These are phyloP conservation scores for Megaceryle alcyon DNA, from an alignment of 2,797 vertebrate species.

Conservation along the genomic window DNA sequence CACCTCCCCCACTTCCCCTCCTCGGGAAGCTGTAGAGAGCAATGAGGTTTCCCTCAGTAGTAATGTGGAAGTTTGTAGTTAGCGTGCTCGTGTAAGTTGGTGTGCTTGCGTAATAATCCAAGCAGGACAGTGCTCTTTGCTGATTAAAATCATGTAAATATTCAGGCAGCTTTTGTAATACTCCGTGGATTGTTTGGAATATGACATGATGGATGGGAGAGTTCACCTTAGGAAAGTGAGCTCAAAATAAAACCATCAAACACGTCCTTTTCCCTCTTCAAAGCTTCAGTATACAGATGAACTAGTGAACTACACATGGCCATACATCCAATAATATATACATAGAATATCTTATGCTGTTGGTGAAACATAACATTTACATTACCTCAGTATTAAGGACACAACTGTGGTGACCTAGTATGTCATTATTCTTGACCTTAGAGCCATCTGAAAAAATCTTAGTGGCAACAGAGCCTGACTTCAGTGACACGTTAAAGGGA, in stretches of 20 bases:
- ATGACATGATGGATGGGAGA: neutral
- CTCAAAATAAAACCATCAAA: neutral
- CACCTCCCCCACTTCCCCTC: rapidly evolving
- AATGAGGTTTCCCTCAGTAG: neutral
- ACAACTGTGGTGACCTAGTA: neutral
- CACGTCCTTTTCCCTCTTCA: neutral
- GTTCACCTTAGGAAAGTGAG: neutral
- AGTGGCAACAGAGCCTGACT: neutral
- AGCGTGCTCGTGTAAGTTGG: neutral
- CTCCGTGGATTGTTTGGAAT: neutral
- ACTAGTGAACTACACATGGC: neutral
- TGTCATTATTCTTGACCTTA: neutral
- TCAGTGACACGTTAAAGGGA: neutral
- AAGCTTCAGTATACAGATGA: neutral
- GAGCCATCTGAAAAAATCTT: neutral
- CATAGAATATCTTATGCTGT: neutral
- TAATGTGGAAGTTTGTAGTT: neutral
- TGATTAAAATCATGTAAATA: neutral
- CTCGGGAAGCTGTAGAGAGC: neutral
- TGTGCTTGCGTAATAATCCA: neutral
- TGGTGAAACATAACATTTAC: neutral
- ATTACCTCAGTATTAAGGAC: neutral
- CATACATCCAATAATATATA: neutral
- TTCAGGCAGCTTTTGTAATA: neutral
- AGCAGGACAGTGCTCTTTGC: neutral